Evolutionary conservation across 2,888 invertebrate species (phyloP).

Genomic region (Xestia sexstrigata): DNA sequence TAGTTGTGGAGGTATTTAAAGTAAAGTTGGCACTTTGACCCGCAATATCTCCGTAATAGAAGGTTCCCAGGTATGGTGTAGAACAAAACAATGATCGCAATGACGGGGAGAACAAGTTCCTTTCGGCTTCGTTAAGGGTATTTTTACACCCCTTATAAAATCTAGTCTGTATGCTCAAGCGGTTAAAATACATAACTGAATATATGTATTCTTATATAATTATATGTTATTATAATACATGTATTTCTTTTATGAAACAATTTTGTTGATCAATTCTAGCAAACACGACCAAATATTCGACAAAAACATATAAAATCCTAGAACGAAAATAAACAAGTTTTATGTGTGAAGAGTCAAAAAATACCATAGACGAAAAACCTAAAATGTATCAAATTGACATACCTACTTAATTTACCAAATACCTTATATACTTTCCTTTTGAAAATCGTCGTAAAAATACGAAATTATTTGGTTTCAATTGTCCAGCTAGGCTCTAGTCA

Average conservation of each 20-base stretch:
- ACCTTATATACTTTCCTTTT: not conserved
- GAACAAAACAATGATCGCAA: too few relatives aligned
- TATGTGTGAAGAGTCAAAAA: not conserved
- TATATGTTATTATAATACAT: too few relatives aligned
- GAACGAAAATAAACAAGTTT: not conserved
- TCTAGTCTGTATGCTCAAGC: conserved; percentile 84
- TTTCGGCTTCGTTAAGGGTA: too few relatives aligned
- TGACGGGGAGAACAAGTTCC: too few relatives aligned
- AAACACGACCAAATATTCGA: not conserved
- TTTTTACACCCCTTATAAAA: conserved; percentile 42
- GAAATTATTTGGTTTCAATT: too few relatives aligned
- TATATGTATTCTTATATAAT: too few relatives aligned
- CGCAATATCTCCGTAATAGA: too few relatives aligned
- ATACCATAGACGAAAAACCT: not conserved
- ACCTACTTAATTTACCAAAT: too few relatives aligned
- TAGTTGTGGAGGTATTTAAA: too few relatives aligned
- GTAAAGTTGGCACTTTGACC: too few relatives aligned
- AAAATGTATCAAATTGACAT: not conserved
- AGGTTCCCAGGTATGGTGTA: too few relatives aligned
- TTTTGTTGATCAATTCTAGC: conserved; percentile 44
- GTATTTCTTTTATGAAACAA: conserved; percentile 18
- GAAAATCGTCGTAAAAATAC: not conserved
- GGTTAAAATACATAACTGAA: conserved; percentile 45
- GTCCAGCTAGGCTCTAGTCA: not conserved
- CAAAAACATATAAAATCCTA: not conserved